Base-by-base conservation (phyloP, 1,140 invertebrate genomes). In the Polypedilum vanderplanki region DNA sequence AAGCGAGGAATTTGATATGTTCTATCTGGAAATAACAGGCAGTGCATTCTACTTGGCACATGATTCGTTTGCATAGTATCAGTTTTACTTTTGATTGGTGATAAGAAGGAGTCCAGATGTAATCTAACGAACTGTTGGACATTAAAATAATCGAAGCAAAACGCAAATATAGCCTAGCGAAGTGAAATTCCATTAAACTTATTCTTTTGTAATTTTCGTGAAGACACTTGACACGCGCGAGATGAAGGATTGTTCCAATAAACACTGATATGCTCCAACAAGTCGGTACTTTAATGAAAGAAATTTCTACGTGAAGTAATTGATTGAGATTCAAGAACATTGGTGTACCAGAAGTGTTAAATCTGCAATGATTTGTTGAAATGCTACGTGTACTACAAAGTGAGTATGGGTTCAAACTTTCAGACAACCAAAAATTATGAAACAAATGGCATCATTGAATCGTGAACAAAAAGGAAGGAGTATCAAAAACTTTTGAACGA, bases 11-110 rank as follows among this genome's bases (percentile, higher is more conserved):
- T 15, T 92, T 78, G 84, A 88, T 9, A 90, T 99, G 87, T 94
- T 90, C 83, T 88, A 90, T 78, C 81, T 98, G n/a, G 88, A 87
- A 17, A 91, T 99, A 76, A 87, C 86, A 78, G 95, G 93, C 1
- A 90, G 93, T 80, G 95, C 95, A 2, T 99, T 99, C 84, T 85
- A 99, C n/a, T 0, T 99, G 97, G 96, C 98, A 99, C 85, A 97
- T 99, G 84, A 97, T 99, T 75, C 86, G 98, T 12, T n/a, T 98
- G 95, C 81, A 98, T 99, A 76, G 92, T 98, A 82, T 89, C 93
- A 1, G 83, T 99, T 1, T 82, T 99, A 15, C 85, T 98, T 70
- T 85, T 98, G 0, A 86, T 99, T 74, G 98, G 97, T 0, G 85
- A 91, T 81, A 88, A 88, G 75, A 87, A 88, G 74, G 94, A 78